These are phyloP conservation scores for Maniola hyperantus DNA, from an alignment of 2,888 invertebrate genomes.

Conservation along the genomic window DNA sequence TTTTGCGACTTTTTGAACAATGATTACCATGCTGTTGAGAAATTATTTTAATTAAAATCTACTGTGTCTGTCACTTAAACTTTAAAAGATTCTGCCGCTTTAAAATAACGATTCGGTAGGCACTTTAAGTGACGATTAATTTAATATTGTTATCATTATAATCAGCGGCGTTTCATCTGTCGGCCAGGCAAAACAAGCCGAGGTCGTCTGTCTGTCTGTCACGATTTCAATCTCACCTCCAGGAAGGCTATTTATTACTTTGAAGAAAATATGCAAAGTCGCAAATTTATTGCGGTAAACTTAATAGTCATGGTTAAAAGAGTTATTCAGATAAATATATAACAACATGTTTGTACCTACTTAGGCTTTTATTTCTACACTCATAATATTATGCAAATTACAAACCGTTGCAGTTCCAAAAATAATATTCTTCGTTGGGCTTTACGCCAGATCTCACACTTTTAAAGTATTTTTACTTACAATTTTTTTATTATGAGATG, in stretches of 20 bases:
- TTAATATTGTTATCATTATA: constrained; percentile 15
- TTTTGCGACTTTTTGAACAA: too few species aligned
- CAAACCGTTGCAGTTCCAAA: constrained; percentile 25
- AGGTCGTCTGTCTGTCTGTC: constrained; percentile 8
- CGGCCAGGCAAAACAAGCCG: constrained; percentile 16
- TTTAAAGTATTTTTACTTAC: not conserved
- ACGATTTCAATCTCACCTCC: constrained; percentile 13
- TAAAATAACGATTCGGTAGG: not conserved
- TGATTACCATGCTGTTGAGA: too few species aligned
- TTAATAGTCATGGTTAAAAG: too few species aligned
- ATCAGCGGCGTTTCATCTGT: not conserved
- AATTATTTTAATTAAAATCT: too few species aligned
- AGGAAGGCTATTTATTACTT: constrained; percentile 1
- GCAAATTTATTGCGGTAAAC: constrained; percentile 4
- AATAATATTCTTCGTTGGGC: constrained; percentile 34
- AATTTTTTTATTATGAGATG: not conserved
- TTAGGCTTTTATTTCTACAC: too few species aligned
- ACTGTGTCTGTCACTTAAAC: too few species aligned
- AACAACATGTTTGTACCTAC: not conserved
- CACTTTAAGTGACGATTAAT: not conserved
- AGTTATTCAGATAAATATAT: not conserved
- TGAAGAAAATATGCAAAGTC: constrained; percentile 1
- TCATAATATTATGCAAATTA: constrained; percentile 22
- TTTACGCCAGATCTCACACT: constrained; percentile 29
- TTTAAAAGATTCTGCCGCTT: not conserved